phyloP scores from a whole-genome alignment of 2,797 vertebrate species.

The Erethizon dorsatum region DNA sequence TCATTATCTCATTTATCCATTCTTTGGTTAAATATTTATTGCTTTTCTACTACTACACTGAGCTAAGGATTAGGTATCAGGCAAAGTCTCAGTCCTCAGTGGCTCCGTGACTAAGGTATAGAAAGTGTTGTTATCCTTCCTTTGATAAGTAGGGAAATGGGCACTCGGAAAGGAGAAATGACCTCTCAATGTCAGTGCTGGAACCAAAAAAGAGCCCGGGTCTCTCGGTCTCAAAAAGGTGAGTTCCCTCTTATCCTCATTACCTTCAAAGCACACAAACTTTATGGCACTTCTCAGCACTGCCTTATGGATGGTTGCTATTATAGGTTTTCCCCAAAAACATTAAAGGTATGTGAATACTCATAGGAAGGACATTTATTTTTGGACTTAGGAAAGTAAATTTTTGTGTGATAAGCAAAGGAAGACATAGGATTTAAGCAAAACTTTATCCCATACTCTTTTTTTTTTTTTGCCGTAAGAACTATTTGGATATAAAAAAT shows the following conservation, averaged over 20 bases:
- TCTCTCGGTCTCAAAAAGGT: background rate
- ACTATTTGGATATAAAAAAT: background rate
- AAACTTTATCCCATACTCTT: slow-evolving; percentile 32
- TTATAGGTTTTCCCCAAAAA: background rate
- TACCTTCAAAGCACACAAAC: slow-evolving; percentile 25
- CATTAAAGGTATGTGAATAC: slow-evolving; percentile 3
- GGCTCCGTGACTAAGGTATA: background rate
- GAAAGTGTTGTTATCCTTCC: background rate
- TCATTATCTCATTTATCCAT: slow-evolving; percentile 35
- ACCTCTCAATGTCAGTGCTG: background rate
- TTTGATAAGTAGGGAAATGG: slow-evolving; percentile 24
- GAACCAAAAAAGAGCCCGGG: background rate
- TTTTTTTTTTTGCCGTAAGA: background rate
- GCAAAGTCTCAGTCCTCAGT: background rate
- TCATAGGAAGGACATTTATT: slow-evolving; percentile 17
- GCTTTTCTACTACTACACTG: background rate
- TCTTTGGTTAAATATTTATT: slow-evolving; percentile 19
- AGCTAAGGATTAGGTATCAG: background rate
- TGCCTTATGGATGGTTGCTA: background rate
- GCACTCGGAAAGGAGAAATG: background rate
- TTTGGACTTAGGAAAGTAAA: slow-evolving; percentile 29
- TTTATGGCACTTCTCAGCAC: background rate
- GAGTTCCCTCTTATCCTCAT: background rate
- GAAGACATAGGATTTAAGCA: slow-evolving; percentile 20
- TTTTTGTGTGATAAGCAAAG: slow-evolving; percentile 34